Base-by-base conservation (phyloP, 2,113 vertebrate genomes). In the Psophia crepitans region DNA sequence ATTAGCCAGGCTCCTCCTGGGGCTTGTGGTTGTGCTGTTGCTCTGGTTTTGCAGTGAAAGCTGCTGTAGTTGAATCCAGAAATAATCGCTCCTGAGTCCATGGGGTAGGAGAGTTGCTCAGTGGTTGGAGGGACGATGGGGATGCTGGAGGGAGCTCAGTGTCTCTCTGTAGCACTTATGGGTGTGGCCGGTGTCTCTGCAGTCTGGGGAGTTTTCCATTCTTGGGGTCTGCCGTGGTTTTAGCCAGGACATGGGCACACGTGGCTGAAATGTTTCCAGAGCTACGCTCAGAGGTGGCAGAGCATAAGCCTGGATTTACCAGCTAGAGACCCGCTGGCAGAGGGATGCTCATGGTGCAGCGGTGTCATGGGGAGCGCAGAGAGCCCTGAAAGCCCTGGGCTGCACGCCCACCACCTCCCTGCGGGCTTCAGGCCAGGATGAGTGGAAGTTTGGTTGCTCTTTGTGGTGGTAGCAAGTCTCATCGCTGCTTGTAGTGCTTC, bases 271-370 rank as follows among this genome's bases (percentile, higher is more conserved):
- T 37, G 63, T 84, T 51, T 76, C 63, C 43, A 92, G 65, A 95
- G 43, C 43, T 21, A 12, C 0, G 0, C 37, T 68, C 0, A 0
- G 43, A 78, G 43, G 26, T 70, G 44, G 51, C 37, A 60, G 39
- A 73, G 61, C 70, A 63, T 56, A 44, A 56, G 32, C 24, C 32
- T 60, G 58, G 53, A 27, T 76, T 65, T 63, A 11, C 27, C 23
- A 32, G 63, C 24, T 22, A 9, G 35, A 14, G 9, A 30, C 28
- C 8, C 2, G 0, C 41, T 56, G 82, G 15, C 71, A 65, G 60
- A 74, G 39, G 65, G 49, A 49, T 56, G 79, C 49, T 89, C 21
- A 9, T 0, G 0, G 75, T 63, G 46, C 75, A 60, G 37, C 16
- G 6, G 35, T 8, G 1, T n/a, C 48, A 8, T 8, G 21, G 63